Conservation (phyloP, 1,140 invertebrate species). For the Pinna nobilis region DNA sequence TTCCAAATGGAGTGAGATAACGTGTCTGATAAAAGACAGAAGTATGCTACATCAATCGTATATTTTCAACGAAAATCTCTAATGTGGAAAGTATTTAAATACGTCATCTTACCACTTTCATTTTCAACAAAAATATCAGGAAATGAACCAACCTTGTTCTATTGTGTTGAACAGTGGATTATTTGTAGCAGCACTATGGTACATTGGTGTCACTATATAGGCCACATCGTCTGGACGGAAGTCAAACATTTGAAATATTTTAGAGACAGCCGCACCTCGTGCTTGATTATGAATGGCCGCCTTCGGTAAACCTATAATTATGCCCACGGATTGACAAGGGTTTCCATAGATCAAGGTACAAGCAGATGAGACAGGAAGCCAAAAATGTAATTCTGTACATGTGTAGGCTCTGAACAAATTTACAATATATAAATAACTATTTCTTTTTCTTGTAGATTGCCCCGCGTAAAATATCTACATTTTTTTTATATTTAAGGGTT, state of each 20-base stretch:
- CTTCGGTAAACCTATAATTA: constrained; percentile 47
- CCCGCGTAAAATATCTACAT: not conserved
- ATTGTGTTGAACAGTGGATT: constrained; percentile 46
- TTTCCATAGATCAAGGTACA: too few species aligned
- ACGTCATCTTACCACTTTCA: too few species aligned
- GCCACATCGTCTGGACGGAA: constrained; percentile 47
- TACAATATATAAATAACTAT: not conserved
- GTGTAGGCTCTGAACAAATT: not conserved
- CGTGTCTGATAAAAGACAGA: too few species aligned
- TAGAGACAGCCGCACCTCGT: constrained; percentile 12
- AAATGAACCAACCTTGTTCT: constrained; percentile 39
- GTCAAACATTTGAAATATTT: constrained; percentile 19
- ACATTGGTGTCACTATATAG: constrained; percentile 62
- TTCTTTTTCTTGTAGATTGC: not conserved
- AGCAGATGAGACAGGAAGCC: not conserved
- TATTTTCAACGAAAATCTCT: too few species aligned
- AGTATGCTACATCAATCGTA: too few species aligned
- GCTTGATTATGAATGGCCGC: constrained; percentile 55
- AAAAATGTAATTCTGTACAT: not conserved
- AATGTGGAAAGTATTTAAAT: too few species aligned
- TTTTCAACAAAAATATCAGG: too few species aligned
- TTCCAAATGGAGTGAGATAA: too few species aligned
- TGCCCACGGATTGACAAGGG: too few species aligned
- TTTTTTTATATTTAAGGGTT: too few species aligned
- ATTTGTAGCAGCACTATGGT: constrained; percentile 55